Percentiles rank a stretch among this genome's conserved stretches.
Conservation (phyloP, 1,140 invertebrate genomes). For the Zaprionus kolodkinae region DNA sequence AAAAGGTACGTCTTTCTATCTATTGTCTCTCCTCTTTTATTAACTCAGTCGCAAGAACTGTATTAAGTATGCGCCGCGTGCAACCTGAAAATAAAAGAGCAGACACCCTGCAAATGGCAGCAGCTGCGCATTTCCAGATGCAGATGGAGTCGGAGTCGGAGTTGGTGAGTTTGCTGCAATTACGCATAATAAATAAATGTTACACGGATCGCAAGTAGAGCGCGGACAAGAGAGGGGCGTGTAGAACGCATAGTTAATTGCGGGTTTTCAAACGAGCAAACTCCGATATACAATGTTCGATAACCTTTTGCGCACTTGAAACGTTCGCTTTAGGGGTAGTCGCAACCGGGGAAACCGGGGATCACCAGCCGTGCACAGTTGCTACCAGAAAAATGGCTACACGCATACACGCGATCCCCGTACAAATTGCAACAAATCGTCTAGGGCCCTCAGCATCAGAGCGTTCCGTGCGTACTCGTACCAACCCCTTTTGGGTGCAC, state of each 20-base stretch:
- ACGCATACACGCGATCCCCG: constrained; percentile 63
- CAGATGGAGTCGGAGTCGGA: constrained; percentile 51
- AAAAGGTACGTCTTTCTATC: background rate
- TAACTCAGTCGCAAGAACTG: constrained; percentile 2
- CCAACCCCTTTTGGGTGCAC: constrained; percentile 39
- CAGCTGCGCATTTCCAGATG: constrained; percentile 69
- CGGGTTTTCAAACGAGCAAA: constrained; percentile 76
- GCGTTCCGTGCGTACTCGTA: background rate
- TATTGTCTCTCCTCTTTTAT: background rate
- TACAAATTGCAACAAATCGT: constrained; percentile 65
- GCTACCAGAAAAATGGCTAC: constrained; percentile 70
- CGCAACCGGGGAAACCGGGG: constrained; percentile 9
- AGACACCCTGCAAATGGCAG: constrained; percentile 52
- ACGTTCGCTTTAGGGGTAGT: constrained; percentile 63
- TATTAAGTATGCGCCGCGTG: constrained; percentile 72
- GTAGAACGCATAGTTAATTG: constrained; percentile 76
- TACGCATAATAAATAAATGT: constrained; percentile 83
- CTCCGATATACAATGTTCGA: constrained; percentile 31
- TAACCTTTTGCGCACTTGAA: constrained; percentile 73
- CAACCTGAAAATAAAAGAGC: constrained; percentile 27
- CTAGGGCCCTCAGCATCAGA: constrained; percentile 49
- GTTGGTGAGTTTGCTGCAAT: constrained; percentile 81
- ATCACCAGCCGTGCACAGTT: constrained; percentile 51
- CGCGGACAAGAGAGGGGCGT: background rate
- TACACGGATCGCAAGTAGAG: constrained; percentile 52